phyloP scores from a whole-genome alignment of 2,797 vertebrate species.

The Crenichthys baileyi region DNA sequence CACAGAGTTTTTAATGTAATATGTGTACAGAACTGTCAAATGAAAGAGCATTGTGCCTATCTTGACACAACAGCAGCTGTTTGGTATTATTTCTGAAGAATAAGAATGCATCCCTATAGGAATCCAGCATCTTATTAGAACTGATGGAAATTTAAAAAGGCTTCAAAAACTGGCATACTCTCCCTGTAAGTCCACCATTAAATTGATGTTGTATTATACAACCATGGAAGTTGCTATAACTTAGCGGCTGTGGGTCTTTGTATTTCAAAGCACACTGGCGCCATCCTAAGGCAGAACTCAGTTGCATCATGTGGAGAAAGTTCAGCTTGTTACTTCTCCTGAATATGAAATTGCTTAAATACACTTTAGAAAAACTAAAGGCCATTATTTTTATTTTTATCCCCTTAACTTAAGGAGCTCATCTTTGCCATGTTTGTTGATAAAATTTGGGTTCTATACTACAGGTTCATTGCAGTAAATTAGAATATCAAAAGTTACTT shows the following conservation, averaged over 20 bases:
- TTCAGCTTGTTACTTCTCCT: not conserved
- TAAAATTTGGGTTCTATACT: not conserved
- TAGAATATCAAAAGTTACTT: not conserved
- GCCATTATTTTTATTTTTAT: not conserved
- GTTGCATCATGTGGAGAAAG: conserved; percentile 34
- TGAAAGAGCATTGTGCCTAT: not conserved
- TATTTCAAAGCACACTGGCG: conserved; percentile 68
- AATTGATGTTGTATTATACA: conserved; percentile 54
- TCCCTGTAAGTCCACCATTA: conserved; percentile 47
- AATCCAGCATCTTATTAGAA: conserved; percentile 35
- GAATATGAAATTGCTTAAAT: not conserved
- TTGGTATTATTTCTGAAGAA: not conserved
- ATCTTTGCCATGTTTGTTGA: not conserved
- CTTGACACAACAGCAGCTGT: not conserved
- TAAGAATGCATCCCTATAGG: not conserved
- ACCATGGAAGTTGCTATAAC: conserved; percentile 37
- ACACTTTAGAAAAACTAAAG: not conserved
- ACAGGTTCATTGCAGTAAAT: not conserved
- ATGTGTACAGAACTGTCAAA: not conserved
- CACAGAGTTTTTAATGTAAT: not conserved
- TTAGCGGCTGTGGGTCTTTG: conserved; percentile 25
- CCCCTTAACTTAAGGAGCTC: too few species aligned
- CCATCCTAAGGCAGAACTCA: conserved; percentile 62
- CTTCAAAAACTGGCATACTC: conserved; percentile 37
- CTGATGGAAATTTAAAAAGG: conserved; percentile 42